Evolutionary conservation across 2,797 vertebrate genomes (phyloP), one percentile per base, ranked within the genome.

Genomic region (Coreius guichenoti): DNA sequence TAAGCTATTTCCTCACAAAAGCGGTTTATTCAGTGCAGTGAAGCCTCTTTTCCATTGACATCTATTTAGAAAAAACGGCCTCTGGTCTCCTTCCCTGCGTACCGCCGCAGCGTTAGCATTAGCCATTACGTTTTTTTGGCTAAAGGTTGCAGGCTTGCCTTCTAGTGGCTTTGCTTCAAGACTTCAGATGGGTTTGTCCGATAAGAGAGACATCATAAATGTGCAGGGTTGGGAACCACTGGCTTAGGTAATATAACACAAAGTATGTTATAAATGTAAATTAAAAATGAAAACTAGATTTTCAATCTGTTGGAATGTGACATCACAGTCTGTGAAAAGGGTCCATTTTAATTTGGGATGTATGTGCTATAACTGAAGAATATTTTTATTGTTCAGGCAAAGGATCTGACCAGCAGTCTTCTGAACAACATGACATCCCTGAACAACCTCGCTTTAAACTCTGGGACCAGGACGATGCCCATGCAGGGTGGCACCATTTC

Each of bases 371-470:
- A 67, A 67, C 70, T 74, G 2, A 65, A 9, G 3, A 26, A 17
- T 12, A 8, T 74, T 23, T 43, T 49, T 75, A 45, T 81, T 47
- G 69, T 31, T 78, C 95, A 99, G 98, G 94, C 97, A 8, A 99
- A 99, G 90, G 98, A 99, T 92, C 94, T 99, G 92, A 99, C 97
- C 83, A 97, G 96, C 93, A 98, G 97, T 73, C 92, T 99, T 88
- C 93, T 99, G 92, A 98, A 96, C 92, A 98, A 92, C 89, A 98
- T 98, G 96, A 95, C 96, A 0, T 97, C 97, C 16, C 90, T 99
- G 76, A 96, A 94, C 90, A 96, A 86, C 91, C 88, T 97, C 81
- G 94, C 97, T 7, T 72, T 97, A 90, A 93, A 90, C 84, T 95
- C 94, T 86, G 77, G 91, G 1, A 82, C 95, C 69, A 96, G 97